These are phyloP conservation scores for Epirrhoe alternata DNA, from an alignment of 2,888 invertebrate species.

Conservation along the genomic window DNA sequence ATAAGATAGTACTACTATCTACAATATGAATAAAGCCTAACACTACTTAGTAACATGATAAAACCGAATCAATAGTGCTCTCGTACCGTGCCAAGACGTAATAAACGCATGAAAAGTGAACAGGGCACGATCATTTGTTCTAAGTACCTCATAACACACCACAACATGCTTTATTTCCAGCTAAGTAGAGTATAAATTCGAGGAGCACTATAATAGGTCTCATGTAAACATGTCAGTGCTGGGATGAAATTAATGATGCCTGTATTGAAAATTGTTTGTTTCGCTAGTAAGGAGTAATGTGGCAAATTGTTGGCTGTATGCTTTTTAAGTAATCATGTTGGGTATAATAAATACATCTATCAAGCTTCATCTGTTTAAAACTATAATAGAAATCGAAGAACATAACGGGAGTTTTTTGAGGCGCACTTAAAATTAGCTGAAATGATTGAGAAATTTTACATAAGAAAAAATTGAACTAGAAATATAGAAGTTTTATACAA, in stretches of 20 bases:
- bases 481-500: too few relatives aligned
- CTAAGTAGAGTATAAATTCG: slow-evolving; percentile 47
- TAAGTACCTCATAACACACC: slow-evolving; percentile 45
- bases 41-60: slow-evolving; percentile 66
- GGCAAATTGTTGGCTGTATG: slow-evolving; percentile 51
- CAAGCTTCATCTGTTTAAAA: neutral
- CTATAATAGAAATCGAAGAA: too few relatives aligned
- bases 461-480: too few relatives aligned
- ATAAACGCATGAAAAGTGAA: slow-evolving; percentile 79
- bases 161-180: slow-evolving; percentile 44
- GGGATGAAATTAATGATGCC: slow-evolving; percentile 72
- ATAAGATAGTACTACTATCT: neutral
- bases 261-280: slow-evolving; percentile 74
- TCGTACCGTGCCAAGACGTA: slow-evolving; percentile 75
- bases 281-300: slow-evolving; percentile 58
- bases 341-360: neutral
- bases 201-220: slow-evolving; percentile 35
- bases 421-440: too few relatives aligned
- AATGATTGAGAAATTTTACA: too few relatives aligned
- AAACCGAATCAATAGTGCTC: slow-evolving; percentile 72
- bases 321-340: slow-evolving; percentile 25
- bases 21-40: slow-evolving; percentile 49
- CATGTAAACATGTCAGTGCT: slow-evolving; percentile 56
- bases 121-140: slow-evolving; percentile 67
- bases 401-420: too few relatives aligned